These are phyloP conservation scores for Megaptera novaeangliae DNA, from an alignment of 2,113 vertebrate genomes.

Conservation along the genomic window DNA sequence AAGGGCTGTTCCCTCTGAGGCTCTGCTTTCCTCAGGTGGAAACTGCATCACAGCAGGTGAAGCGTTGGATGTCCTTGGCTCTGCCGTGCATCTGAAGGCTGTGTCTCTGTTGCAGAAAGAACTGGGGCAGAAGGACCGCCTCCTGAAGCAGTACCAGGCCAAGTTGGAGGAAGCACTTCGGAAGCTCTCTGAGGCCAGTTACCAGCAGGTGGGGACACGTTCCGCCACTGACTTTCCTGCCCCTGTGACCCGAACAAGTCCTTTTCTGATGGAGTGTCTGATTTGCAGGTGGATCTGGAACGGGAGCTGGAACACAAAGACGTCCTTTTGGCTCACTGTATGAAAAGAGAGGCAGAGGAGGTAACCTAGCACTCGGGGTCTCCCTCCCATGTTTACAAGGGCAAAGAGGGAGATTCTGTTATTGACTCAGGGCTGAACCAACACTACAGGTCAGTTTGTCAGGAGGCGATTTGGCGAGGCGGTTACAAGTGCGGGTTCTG, in stretches of 20 bases:
- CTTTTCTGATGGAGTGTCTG: constrained; percentile 29
- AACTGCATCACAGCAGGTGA: background rate
- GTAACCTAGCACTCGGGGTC: constrained; percentile 67
- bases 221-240: background rate
- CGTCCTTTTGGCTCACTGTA: constrained; percentile 85
- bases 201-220: constrained; percentile 84
- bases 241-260: background rate
- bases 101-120: constrained; percentile 86
- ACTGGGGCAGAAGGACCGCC: constrained; percentile 91
- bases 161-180: constrained; percentile 90
- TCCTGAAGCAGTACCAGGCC: constrained; percentile 91
- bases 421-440: background rate
- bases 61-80: background rate
- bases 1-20: background rate
- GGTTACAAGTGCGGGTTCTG: background rate
- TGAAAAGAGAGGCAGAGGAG: constrained; percentile 88
- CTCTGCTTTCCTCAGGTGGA: background rate
- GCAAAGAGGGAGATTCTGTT: background rate
- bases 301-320: constrained; percentile 89
- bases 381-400: background rate
- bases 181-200: constrained; percentile 88
- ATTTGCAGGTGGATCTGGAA: constrained; percentile 85
- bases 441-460: background rate
- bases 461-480: background rate
- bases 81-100: background rate